A percentile compares a stretch with the other conserved stretches of the same genome.
These are phyloP conservation scores for Coboldia fuscipes DNA, from an alignment of 1,140 invertebrate genomes.

Conservation along the genomic window DNA sequence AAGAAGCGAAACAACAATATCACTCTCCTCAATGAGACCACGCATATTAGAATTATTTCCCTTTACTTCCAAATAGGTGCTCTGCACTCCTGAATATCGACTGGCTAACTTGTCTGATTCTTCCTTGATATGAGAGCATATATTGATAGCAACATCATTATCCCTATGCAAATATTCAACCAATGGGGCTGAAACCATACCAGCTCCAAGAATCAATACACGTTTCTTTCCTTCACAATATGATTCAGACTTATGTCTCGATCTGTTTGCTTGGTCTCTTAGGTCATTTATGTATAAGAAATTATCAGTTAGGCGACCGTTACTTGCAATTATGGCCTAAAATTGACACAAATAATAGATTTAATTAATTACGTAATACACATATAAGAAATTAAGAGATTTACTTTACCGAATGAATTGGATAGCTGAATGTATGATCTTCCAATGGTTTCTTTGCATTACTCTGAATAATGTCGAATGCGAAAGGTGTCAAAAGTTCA, in stretches of 20 bases:
- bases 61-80: conserved; percentile 60
- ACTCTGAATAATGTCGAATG: conserved; percentile 75
- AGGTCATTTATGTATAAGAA: conserved; percentile 92
- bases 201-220: conserved; percentile 83
- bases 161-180: conserved; percentile 85
- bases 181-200: conserved; percentile 78
- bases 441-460: conserved; percentile 69
- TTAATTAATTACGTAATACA: too few relatives aligned
- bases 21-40: conserved; percentile 47
- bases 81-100: conserved; percentile 55
- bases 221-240: conserved; percentile 26
- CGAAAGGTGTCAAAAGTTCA: conserved; percentile 73
- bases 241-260: conserved; percentile 29
- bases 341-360: conserved; percentile 10
- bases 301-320: conserved; percentile 75
- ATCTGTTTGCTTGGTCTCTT: conserved; percentile 31
- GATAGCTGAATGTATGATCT: conserved; percentile 50
- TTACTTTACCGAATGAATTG: conserved; percentile 52
- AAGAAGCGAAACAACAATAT: conserved; percentile 75
- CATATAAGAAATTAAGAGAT: too few relatives aligned
- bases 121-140: conserved; percentile 71
- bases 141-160: conserved; percentile 53
- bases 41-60: conserved; percentile 46
- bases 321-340: conserved; percentile 88
- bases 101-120: conserved; percentile 65